These are phyloP conservation scores for Prorops nasuta DNA, from an alignment of 1,140 invertebrate genomes.

Conservation along the genomic window DNA sequence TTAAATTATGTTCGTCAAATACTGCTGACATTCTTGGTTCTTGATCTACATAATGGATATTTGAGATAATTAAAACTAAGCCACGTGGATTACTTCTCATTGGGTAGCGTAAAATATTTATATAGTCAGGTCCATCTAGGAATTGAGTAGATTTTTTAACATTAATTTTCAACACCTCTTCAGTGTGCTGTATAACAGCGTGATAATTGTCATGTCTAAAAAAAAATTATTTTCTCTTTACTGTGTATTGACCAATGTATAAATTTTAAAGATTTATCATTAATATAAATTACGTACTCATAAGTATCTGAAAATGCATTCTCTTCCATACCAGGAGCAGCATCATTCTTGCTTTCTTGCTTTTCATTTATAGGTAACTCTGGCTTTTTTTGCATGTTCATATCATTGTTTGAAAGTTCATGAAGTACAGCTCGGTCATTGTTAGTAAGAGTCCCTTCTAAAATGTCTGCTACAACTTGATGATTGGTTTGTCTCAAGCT, in stretches of 20 bases:
- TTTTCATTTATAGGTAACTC: too few species aligned
- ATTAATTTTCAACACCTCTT: constrained; percentile 31
- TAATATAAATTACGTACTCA: too few species aligned
- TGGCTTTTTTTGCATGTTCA: too few species aligned
- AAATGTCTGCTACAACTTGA: constrained; percentile 22
- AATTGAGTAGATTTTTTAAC: constrained; percentile 45
- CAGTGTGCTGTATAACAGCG: constrained; percentile 21
- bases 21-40: constrained; percentile 51
- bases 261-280: constrained; percentile 1
- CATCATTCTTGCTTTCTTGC: too few species aligned
- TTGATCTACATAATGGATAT: constrained; percentile 41
- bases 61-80: constrained; percentile 61
- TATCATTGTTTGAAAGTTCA: too few species aligned
- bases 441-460: too few species aligned
- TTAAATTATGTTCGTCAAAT: constrained; percentile 55
- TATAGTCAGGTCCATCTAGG: constrained; percentile 28
- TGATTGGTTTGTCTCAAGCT: constrained; percentile 32
- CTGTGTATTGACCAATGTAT: not conserved
- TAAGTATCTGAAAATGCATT: too few species aligned
- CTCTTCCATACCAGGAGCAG: too few species aligned
- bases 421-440: too few species aligned
- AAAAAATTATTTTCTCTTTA: too few species aligned
- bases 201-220: constrained; percentile 30
- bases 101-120: constrained; percentile 44
- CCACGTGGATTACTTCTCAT: constrained; percentile 60